phyloP scores from a whole-genome alignment of 2,888 invertebrate species.

The Scaptomyza reducta region DNA sequence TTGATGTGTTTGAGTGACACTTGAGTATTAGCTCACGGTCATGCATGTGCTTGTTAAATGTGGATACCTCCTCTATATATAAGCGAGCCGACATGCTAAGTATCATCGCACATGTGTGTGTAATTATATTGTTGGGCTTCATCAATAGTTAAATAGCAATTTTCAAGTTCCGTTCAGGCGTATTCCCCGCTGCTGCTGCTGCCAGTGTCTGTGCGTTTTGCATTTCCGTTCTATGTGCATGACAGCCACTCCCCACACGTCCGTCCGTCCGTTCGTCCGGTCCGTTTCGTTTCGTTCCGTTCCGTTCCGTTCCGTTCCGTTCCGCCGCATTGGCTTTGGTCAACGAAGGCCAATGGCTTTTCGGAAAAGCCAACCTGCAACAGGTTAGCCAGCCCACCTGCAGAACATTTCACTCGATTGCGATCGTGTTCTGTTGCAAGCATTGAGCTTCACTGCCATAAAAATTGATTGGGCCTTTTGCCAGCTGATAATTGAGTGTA shows the following conservation, averaged over 20 bases:
- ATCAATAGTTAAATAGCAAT: constrained; percentile 66
- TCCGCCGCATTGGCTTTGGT: constrained; percentile 51
- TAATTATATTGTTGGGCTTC: constrained; percentile 38
- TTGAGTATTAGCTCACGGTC: constrained; percentile 22
- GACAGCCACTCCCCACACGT: constrained; percentile 54
- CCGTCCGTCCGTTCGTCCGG: constrained; percentile 6
- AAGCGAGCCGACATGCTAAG: constrained; percentile 15
- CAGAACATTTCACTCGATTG: constrained; percentile 31
- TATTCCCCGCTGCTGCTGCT: constrained; percentile 41
- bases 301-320: constrained; percentile 11
- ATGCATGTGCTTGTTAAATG: no score
- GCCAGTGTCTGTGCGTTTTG: constrained; percentile 54
- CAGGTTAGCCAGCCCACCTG: constrained; percentile 53
- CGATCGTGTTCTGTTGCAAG: constrained; percentile 8
- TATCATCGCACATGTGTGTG: background rate
- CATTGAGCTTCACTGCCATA: constrained; percentile 13
- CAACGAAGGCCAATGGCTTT: constrained; percentile 76
- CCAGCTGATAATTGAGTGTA: constrained; percentile 41
- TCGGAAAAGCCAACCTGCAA: constrained; percentile 40
- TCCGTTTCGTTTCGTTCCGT: constrained; percentile 8
- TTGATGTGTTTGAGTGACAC: constrained; percentile 11
- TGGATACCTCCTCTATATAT: constrained; percentile 1
- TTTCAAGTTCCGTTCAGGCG: constrained; percentile 67
- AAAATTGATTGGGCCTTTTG: constrained; percentile 33
- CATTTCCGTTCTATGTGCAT: constrained; percentile 79